Evolutionary conservation across 2,888 invertebrate genomes (phyloP).

Genomic region (Xanthia icteritia): DNA sequence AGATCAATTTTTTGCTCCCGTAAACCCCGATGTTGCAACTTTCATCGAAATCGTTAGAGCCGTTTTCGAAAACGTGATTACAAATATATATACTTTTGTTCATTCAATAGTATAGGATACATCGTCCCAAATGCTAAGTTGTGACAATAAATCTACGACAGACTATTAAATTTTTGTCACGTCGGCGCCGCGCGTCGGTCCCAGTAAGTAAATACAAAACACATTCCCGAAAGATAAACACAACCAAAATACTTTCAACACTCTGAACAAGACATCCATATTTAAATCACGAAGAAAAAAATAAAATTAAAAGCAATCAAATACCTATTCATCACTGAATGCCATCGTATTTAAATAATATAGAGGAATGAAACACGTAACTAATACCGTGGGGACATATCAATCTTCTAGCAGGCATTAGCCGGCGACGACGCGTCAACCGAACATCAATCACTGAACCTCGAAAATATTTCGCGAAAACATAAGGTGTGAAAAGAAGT

Average conservation of each 20-base stretch:
- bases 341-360: slow-evolving; percentile 69
- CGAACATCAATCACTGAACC: slow-evolving; percentile 84
- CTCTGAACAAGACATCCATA: slow-evolving; percentile 8
- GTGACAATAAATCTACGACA: neutral
- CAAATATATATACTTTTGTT: no score
- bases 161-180: neutral
- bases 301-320: slow-evolving; percentile 59
- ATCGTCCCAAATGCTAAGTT: neutral
- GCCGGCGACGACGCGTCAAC: slow-evolving; percentile 81
- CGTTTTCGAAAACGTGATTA: no score
- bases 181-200: neutral
- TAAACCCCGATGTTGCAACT: no score
- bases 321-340: slow-evolving; percentile 67
- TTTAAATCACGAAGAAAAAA: slow-evolving; percentile 21
- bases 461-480: slow-evolving; percentile 78
- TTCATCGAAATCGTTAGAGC: no score
- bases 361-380: slow-evolving; percentile 70
- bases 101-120: no score
- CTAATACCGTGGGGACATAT: slow-evolving; percentile 76
- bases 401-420: slow-evolving; percentile 83
- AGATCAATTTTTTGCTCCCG: no score
- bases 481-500: slow-evolving; percentile 75
- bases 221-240: neutral
- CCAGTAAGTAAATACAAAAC: neutral
- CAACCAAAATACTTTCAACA: neutral